A percentile compares a stretch with the other conserved stretches of the same genome.
Conservation (phyloP, 2,113 vertebrate species). For the Callospermophilus lateralis region DNA sequence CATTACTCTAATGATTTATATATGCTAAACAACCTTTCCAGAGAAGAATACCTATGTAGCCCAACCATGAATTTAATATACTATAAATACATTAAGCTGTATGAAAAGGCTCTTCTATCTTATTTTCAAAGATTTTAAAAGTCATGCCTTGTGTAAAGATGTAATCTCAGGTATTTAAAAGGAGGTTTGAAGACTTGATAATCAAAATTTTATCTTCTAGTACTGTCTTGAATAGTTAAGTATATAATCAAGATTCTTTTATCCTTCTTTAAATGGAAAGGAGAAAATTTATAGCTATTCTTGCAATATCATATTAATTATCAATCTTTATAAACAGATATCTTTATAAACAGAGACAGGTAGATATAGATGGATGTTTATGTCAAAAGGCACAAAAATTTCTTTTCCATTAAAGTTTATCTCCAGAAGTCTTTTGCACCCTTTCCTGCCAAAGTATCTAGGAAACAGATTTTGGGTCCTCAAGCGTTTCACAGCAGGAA, state of each 20-base stretch:
- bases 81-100: background rate
- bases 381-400: background rate
- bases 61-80: background rate
- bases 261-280: background rate
- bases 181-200: background rate
- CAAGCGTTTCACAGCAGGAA: background rate
- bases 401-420: background rate
- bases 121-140: constrained; percentile 41
- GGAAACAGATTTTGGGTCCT: background rate
- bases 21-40: background rate
- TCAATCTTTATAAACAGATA: background rate
- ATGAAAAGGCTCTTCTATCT: background rate
- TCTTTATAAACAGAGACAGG: too few relatives aligned
- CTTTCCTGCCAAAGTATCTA: background rate
- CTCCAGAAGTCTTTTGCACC: background rate
- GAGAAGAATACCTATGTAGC: background rate
- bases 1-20: constrained; percentile 54
- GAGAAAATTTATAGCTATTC: background rate
- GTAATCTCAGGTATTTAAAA: background rate
- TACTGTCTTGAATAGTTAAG: background rate
- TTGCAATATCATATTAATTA: background rate
- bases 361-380: background rate
- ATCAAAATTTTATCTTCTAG: background rate
- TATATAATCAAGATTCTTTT: background rate
- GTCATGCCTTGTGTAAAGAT: background rate